Evolutionary conservation across 2,888 invertebrate genomes (phyloP), one percentile per base, ranked within the genome.

Genomic region (Toxonevra muliebris): DNA sequence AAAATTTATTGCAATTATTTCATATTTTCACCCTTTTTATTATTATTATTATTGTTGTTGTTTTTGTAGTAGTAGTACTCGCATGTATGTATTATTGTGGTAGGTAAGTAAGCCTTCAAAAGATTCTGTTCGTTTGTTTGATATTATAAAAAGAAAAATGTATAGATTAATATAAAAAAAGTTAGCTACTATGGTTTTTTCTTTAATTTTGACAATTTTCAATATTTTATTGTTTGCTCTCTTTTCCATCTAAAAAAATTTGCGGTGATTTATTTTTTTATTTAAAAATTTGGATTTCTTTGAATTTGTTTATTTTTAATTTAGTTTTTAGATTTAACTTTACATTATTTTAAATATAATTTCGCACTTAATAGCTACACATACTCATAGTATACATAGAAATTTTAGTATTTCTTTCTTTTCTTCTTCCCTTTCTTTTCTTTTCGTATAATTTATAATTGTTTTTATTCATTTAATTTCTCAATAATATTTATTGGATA

Each of bases 161-260:
- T 66, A 9, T 63, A 43, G 60, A 20, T 20, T 15, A 48, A 41
- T 17, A 62, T 20, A 55, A 42, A 45, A 57, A 68, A 19, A 60
- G n/a, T 30, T 30, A 30, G 7, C 30, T 30, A 30, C 30, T 30
- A 30, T 30, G 30, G 30, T 30, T 30, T 30, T 30, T 60, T 4
- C 30, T 30, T 30, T 30, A 30, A 30, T 30, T 30, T 30, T 30
- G 30, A 30, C 7, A 30, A n/a, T 30, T 30, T 30, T 30, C 7
- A 30, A 30, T 2, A 30, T 30, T 30, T 30, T 7, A 30, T 2
- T 30, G 2, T 30, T 30, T 7, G 30, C 30, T 30, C 7, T 30
- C 7, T 30, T 7, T 2, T 30, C 30, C 7, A 30, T 4, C 2
- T 7, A 30, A 30, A 30, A 19, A 42, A 54, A 3, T 55, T 63